phyloP scores from a whole-genome alignment of 2,113 vertebrate genomes.

The Anolis sagrei region DNA sequence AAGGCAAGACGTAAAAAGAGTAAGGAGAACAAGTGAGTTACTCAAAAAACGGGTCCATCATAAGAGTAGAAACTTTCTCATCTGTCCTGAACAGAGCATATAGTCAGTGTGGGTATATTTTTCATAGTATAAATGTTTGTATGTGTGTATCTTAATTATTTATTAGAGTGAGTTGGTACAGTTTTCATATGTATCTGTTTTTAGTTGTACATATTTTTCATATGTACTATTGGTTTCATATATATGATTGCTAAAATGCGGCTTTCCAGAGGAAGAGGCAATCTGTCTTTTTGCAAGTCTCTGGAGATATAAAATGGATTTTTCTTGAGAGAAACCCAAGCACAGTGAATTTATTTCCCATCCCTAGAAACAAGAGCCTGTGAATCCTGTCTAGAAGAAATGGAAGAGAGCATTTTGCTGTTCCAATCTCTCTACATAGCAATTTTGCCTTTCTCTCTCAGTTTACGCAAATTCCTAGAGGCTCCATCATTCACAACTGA shows the following conservation, averaged over 20 bases:
- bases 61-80: too few relatives aligned
- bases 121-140: not conserved
- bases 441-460: not conserved
- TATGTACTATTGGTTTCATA: not conserved
- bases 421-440: not conserved
- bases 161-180: not conserved
- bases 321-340: not conserved
- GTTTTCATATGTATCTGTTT: not conserved
- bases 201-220: not conserved
- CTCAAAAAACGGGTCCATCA: too few relatives aligned
- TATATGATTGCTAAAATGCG: not conserved
- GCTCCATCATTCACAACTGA: rapidly evolving
- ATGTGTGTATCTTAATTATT: not conserved
- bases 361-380: not conserved
- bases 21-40: not conserved
- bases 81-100: too few relatives aligned
- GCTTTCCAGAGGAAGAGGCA: not conserved
- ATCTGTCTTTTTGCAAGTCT: not conserved
- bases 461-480: not conserved
- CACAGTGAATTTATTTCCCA: not conserved
- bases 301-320: not conserved
- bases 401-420: not conserved
- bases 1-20: not conserved
- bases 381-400: not conserved
- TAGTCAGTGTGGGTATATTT: too few relatives aligned